These are phyloP conservation scores for Julus scanicus DNA, from an alignment of 2,888 invertebrate genomes.

Conservation along the genomic window DNA sequence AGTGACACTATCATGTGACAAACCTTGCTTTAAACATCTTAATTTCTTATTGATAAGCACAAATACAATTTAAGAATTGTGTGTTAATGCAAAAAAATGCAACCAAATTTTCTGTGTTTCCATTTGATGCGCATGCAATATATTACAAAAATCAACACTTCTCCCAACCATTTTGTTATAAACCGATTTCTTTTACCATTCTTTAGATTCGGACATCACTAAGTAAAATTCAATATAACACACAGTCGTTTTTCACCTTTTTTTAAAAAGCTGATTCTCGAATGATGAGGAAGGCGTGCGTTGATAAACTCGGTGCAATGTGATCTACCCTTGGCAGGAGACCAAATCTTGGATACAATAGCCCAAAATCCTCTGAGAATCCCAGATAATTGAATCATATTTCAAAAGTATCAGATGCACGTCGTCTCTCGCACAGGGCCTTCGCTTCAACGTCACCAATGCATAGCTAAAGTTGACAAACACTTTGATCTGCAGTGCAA, in stretches of 20 bases:
- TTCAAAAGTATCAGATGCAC: conserved; percentile 52
- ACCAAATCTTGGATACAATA: conserved; percentile 45
- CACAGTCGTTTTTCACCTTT: not conserved
- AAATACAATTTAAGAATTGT: no score
- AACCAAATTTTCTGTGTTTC: no score
- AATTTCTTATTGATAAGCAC: no score
- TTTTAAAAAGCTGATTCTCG: conserved; percentile 30
- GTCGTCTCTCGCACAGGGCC: conserved; percentile 5
- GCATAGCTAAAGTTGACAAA: conserved; percentile 47
- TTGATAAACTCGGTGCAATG: conserved; percentile 27
- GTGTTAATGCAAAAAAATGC: no score
- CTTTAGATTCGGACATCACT: no score
- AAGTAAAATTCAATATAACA: not conserved
- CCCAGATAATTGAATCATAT: conserved; percentile 53
- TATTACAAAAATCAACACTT: no score
- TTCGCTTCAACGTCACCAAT: not conserved
- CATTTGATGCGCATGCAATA: no score
- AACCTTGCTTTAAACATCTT: no score
- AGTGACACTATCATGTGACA: no score
- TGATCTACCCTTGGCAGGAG: conserved; percentile 34
- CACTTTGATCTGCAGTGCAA: conserved; percentile 28
- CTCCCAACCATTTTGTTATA: no score
- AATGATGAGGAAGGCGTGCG: conserved; percentile 25
- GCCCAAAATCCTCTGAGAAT: conserved; percentile 50
- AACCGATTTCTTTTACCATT: no score